Evolutionary conservation across 2,888 invertebrate species (phyloP).

Genomic region (Labia minor): DNA sequence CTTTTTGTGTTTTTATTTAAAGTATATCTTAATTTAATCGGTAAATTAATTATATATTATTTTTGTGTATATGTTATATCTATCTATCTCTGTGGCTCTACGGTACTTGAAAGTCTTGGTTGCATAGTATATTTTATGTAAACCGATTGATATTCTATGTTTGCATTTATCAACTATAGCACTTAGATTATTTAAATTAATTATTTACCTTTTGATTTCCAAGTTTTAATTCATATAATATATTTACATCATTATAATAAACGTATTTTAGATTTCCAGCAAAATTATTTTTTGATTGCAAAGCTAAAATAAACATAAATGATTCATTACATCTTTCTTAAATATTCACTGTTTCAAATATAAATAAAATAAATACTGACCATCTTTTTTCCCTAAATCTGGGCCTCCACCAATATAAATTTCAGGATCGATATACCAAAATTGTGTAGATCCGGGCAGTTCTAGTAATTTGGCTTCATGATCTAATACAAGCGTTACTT

Average conservation of each 20-base stretch:
- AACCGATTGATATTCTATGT: too few relatives aligned
- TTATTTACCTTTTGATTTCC: slow-evolving; percentile 60
- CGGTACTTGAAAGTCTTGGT: too few relatives aligned
- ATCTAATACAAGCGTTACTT: slow-evolving; percentile 65
- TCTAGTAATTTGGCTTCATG: slow-evolving; percentile 56
- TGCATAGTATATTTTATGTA: too few relatives aligned
- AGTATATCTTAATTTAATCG: too few relatives aligned
- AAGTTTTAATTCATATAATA: slow-evolving; percentile 75
- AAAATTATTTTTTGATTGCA: slow-evolving; percentile 73
- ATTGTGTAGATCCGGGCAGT: slow-evolving; percentile 55
- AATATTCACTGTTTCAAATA: not conserved
- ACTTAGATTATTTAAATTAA: slow-evolving; percentile 45
- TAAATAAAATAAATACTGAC: slow-evolving; percentile 23
- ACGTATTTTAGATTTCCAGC: slow-evolving; percentile 84
- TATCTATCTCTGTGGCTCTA: too few relatives aligned
- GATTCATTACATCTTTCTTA: not conserved
- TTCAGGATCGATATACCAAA: slow-evolving; percentile 84
- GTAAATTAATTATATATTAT: too few relatives aligned
- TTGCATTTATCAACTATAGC: too few relatives aligned
- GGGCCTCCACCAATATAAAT: slow-evolving; percentile 87
- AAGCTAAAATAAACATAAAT: slow-evolving; percentile 37
- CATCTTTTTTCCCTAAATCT: slow-evolving; percentile 69
- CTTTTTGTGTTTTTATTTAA: too few relatives aligned
- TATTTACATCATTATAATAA: slow-evolving; percentile 85
- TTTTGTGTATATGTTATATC: too few relatives aligned